These are phyloP conservation scores for Spisula subtruncata DNA, from an alignment of 2,888 invertebrate species.

Conservation along the genomic window DNA sequence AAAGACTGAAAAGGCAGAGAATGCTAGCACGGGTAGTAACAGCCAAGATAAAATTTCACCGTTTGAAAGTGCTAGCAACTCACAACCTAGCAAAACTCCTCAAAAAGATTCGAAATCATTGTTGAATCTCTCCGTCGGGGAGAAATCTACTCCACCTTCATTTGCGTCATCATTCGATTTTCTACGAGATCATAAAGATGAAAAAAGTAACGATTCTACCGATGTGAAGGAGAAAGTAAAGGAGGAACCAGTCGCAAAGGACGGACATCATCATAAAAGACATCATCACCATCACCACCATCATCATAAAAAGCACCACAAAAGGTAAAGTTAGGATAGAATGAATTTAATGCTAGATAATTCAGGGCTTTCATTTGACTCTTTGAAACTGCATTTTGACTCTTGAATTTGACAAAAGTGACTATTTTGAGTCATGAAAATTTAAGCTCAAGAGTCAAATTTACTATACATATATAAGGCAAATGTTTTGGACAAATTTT, in stretches of 20 bases:
- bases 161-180: conserved; percentile 71
- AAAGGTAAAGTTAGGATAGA: conserved; percentile 45
- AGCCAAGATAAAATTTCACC: conserved; percentile 72
- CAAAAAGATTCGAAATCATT: conserved; percentile 63
- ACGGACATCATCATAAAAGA: conserved; percentile 69
- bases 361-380: too few relatives aligned
- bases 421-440: too few relatives aligned
- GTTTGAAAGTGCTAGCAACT: conserved; percentile 60
- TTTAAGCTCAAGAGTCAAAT: too few relatives aligned
- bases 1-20: conserved; percentile 70
- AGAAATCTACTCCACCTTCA: conserved; percentile 70
- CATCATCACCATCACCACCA: conserved; percentile 78
- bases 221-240: conserved; percentile 59
- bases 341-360: too few relatives aligned
- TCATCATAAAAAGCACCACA: conserved; percentile 75
- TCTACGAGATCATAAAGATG: conserved; percentile 69
- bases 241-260: conserved; percentile 67
- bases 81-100: conserved; percentile 61
- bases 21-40: conserved; percentile 65
- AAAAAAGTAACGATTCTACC: conserved; percentile 69
- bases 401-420: too few relatives aligned
- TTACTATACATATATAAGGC: too few relatives aligned
- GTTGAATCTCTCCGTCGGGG: conserved; percentile 58
- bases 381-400: too few relatives aligned
- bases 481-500: too few relatives aligned